Evolutionary conservation across 2,797 vertebrate genomes (phyloP), one percentile per base, ranked within the genome.

Genomic region (Sebastes dallii): DNA sequence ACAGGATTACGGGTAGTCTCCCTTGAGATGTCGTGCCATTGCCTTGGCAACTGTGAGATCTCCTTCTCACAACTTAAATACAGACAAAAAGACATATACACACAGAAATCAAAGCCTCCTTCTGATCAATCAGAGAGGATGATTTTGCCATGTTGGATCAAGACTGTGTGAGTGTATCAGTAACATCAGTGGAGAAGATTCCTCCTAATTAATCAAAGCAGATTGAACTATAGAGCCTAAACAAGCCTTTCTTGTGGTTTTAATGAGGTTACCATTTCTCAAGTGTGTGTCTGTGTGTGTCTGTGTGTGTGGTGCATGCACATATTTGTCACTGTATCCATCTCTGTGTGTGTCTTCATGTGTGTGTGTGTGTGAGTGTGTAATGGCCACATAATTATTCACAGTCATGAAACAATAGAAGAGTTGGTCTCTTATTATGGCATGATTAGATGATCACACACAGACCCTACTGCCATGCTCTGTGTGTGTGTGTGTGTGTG

Each of bases 351-450:
- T 75, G 32, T 77, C 55, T 60, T 54, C 32, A 10, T 54, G 58
- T 81, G 36, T 69, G 16, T 60, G 34, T 36, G 16, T 60, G 39
- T 36, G 14, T 60, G 34, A 13, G 16, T 60, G 39, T 74, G 16
- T 81, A 84, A 88, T 75, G 64, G 69, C 85, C 78, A 78, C 84
- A 91, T 85, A 85, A 93, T 93, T 91, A 91, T 90, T 92, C 89
- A 86, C 85, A 88, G 89, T 88, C 91, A 90, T 91, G 90, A 91
- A 92, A 93, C 91, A 92, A 92, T 88, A 86, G 74, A 84, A 42
- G 81, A 87, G 67, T 60, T 75, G 61, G 81, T 87, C 88, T 91
- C 81, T 89, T 85, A 86, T 92, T 90, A 90, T 78, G 60, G 79
- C 20, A 64, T 78, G 74, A 92, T 91, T 81, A 92, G 56, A 88